phyloP scores from a whole-genome alignment of 2,797 vertebrate genomes.

The Siniperca undulata region DNA sequence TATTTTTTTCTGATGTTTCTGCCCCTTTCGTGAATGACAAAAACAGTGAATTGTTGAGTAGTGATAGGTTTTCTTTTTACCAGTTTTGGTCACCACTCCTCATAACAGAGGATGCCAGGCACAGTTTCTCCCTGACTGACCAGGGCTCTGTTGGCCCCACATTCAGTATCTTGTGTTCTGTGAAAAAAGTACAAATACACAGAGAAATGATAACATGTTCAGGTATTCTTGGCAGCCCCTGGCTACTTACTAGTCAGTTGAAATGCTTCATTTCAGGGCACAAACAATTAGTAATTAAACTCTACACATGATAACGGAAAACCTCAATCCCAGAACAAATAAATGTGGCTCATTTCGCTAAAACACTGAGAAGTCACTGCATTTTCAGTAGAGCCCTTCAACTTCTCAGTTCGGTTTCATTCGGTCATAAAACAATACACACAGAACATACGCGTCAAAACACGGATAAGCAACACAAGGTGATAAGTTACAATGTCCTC shows the following conservation, averaged over 20 bases:
- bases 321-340: background rate
- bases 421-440: background rate
- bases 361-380: background rate
- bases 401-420: background rate
- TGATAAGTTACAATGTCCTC: too few species aligned
- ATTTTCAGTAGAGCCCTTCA: background rate
- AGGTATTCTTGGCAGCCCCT: background rate
- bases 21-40: background rate
- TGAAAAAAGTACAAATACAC: background rate
- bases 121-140: constrained; percentile 97
- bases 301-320: background rate
- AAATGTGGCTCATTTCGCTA: background rate
- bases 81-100: constrained; percentile 99
- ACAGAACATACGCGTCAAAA: background rate
- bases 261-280: background rate
- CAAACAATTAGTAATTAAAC: background rate
- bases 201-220: background rate
- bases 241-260: too few species aligned
- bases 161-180: constrained; percentile 96
- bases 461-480: background rate
- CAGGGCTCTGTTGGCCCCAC: constrained; percentile 96
- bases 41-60: background rate
- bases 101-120: constrained; percentile 98
- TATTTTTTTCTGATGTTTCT: background rate
- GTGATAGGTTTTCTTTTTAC: constrained; percentile 77